Evolutionary conservation across 2,888 invertebrate species (phyloP).

Genomic region (Charanyca ferruginea): DNA sequence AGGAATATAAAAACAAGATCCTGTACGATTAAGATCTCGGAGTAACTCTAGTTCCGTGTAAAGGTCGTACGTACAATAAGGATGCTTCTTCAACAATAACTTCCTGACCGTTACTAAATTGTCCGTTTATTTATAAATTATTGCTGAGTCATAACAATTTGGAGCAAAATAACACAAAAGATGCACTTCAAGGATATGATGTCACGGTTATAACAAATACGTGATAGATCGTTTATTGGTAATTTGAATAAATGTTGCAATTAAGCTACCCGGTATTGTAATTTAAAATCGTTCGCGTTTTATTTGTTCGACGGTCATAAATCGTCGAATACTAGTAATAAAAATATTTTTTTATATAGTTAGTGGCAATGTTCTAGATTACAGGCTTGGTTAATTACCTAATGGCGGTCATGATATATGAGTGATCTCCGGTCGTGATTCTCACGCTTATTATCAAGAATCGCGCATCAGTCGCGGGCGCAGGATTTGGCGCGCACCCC

Average conservation of each 20-base stretch:
- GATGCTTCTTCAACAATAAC: slow-evolving; percentile 74
- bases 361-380: slow-evolving; percentile 57
- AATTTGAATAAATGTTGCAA: slow-evolving; percentile 57
- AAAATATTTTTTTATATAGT: slow-evolving; percentile 43
- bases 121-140: slow-evolving; percentile 54
- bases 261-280: slow-evolving; percentile 50
- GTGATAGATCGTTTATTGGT: slow-evolving; percentile 58
- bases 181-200: slow-evolving; percentile 60
- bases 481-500: slow-evolving; percentile 45
- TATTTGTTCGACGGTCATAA: slow-evolving; percentile 37
- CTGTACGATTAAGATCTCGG: slow-evolving; percentile 77
- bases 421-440: slow-evolving; percentile 50
- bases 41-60: slow-evolving; percentile 78
- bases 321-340: slow-evolving; percentile 27
- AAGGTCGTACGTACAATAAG: slow-evolving; percentile 77
- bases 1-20: slow-evolving; percentile 63
- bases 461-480: slow-evolving; percentile 51
- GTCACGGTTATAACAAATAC: slow-evolving; percentile 63
- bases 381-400: slow-evolving; percentile 48
- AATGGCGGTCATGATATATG: slow-evolving; percentile 52
- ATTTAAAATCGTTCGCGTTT: slow-evolving; percentile 60
- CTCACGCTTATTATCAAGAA: slow-evolving; percentile 60
- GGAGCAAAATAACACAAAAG: slow-evolving; percentile 57
- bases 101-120: slow-evolving; percentile 63
- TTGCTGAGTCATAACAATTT: slow-evolving; percentile 63